These are phyloP conservation scores for Dunckerocampus dactyliophorus DNA, from an alignment of 2,113 vertebrate genomes.

Conservation along the genomic window DNA sequence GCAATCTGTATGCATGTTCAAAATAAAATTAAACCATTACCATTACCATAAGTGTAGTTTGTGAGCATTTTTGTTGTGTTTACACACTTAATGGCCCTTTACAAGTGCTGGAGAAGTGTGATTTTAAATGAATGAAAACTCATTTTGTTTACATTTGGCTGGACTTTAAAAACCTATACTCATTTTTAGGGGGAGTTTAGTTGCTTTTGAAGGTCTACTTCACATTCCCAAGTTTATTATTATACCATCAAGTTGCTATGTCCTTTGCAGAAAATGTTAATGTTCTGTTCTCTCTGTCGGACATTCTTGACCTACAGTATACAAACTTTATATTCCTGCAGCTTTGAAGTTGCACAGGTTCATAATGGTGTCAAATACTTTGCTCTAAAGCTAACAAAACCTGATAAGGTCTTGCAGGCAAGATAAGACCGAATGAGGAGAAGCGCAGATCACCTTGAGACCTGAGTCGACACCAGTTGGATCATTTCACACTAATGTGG, in stretches of 20 bases:
- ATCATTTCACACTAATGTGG: slow-evolving; percentile 23
- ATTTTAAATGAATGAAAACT: no score
- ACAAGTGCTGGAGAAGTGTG: no score
- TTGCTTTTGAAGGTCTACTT: not conserved
- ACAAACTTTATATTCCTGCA: slow-evolving; percentile 2
- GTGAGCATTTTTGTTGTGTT: no score
- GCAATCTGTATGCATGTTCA: no score
- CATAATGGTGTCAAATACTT: not conserved
- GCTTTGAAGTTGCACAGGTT: slow-evolving; percentile 7
- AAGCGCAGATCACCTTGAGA: slow-evolving; percentile 6
- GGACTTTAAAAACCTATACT: not conserved
- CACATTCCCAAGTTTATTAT: not conserved
- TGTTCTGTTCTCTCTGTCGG: not conserved
- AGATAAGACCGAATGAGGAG: slow-evolving; percentile 9
- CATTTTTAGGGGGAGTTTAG: not conserved
- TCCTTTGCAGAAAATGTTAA: not conserved
- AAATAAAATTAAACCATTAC: no score
- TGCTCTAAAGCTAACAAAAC: not conserved
- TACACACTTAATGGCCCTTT: no score
- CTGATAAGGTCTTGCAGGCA: slow-evolving; percentile 3
- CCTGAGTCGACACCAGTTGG: not conserved
- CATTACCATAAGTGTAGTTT: no score
- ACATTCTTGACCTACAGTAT: slow-evolving; percentile 1
- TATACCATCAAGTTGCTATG: not conserved
- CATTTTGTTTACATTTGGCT: not conserved